These are phyloP conservation scores for Nyctalus aviator DNA, from an alignment of 2,797 vertebrate genomes.

Conservation along the genomic window DNA sequence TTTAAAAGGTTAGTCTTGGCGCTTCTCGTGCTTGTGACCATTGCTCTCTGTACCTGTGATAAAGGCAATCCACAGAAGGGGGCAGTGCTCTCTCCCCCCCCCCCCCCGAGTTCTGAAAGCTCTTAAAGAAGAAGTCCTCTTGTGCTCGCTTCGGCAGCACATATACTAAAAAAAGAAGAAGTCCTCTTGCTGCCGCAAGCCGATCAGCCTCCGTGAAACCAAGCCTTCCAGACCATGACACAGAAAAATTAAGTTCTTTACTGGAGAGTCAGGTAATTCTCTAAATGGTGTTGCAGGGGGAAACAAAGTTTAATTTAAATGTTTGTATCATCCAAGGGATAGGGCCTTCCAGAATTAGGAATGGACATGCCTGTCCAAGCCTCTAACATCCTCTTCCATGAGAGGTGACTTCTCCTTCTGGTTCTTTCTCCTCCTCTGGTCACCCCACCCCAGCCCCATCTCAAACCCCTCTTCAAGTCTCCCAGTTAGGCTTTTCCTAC, in stretches of 20 bases:
- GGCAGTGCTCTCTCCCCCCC: background rate
- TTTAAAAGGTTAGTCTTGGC: background rate
- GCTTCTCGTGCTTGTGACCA: background rate
- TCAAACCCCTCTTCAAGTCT: background rate
- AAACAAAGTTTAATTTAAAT: constrained; percentile 37
- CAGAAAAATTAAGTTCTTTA: background rate
- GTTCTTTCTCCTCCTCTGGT: background rate
- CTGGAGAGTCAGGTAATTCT: background rate
- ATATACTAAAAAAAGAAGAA: too few relatives aligned
- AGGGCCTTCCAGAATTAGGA: constrained; percentile 3
- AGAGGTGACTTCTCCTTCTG: background rate
- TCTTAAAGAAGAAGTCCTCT: background rate
- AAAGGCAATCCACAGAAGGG: background rate
- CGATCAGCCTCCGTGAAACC: background rate
- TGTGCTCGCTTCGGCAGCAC: too few relatives aligned
- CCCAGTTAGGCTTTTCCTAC: background rate
- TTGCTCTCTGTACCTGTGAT: background rate
- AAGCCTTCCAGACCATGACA: background rate
- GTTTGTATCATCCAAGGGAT: background rate
- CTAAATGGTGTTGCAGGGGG: background rate
- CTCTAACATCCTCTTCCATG: background rate
- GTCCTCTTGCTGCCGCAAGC: background rate
- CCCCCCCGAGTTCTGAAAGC: background rate
- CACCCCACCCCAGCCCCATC: background rate
- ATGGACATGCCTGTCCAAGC: background rate